These are phyloP conservation scores for Ferrisia virgata DNA, from an alignment of 2,888 invertebrate genomes.

Conservation along the genomic window DNA sequence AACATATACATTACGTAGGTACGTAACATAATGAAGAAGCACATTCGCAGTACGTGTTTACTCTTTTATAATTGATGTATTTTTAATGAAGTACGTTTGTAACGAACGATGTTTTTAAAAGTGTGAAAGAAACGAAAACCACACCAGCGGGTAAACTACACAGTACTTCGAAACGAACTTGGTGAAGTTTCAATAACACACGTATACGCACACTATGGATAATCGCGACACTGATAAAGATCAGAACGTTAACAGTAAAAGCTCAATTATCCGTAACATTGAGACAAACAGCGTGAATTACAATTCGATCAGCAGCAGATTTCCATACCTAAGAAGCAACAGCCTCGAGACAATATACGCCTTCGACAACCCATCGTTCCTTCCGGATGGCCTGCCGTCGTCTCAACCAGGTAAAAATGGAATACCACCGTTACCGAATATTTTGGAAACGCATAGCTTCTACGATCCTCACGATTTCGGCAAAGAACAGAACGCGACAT, in stretches of 20 bases:
- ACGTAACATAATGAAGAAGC: background rate
- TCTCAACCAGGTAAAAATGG: constrained; percentile 1
- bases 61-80: constrained; percentile 17
- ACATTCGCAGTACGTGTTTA: background rate
- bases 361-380: background rate
- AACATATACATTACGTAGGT: background rate
- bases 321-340: background rate
- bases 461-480: constrained; percentile 39
- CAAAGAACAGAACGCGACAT: constrained; percentile 22
- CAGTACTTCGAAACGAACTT: background rate
- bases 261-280: constrained; percentile 51
- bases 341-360: constrained; percentile 35
- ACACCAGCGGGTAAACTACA: background rate
- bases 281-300: constrained; percentile 86
- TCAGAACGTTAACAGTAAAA: background rate
- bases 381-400: background rate
- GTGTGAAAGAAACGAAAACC: background rate
- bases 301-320: constrained; percentile 45
- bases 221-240: background rate
- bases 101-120: background rate
- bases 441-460: background rate
- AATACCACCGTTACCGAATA: background rate
- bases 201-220: constrained; percentile 23
- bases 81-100: constrained; percentile 31
- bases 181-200: background rate